A percentile compares a stretch with the other conserved stretches of the same genome.
Evolutionary conservation across 53 echinoderm and acorn worm species (phyloP).

Genomic region (Apostichopus leukothele): DNA sequence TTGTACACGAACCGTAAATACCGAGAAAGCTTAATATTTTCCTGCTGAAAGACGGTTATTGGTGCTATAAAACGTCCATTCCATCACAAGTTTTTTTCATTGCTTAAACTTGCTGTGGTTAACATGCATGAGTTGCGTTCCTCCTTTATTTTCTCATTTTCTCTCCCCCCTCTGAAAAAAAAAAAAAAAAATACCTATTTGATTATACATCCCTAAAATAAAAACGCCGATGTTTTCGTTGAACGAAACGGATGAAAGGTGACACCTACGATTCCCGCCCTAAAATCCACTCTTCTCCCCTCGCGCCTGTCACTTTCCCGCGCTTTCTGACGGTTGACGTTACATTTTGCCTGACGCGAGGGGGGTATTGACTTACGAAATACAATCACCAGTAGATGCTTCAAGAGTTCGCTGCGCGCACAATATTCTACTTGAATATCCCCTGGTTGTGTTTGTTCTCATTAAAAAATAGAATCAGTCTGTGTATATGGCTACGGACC

Average conservation of each 20-base stretch:
- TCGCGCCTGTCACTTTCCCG: constrained; percentile 56
- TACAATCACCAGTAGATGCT: constrained; percentile 33
- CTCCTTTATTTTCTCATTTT: constrained; percentile 27
- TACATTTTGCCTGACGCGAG: constrained; percentile 50
- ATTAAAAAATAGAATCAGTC: constrained; percentile 43
- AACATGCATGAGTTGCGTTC: constrained; percentile 23
- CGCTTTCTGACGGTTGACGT: constrained; percentile 45
- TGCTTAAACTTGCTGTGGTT: constrained; percentile 9
- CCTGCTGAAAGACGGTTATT: neutral
- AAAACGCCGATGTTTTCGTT: constrained; percentile 36
- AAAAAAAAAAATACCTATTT: constrained; percentile 14
- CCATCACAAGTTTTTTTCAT: constrained; percentile 27
- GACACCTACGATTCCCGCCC: constrained; percentile 55
- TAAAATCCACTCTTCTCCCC: constrained; percentile 49
- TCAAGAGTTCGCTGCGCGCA: constrained; percentile 45
- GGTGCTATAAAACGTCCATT: neutral
- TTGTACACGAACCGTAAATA: too few relatives aligned
- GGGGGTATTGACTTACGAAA: constrained; percentile 50
- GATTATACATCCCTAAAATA: constrained; percentile 32
- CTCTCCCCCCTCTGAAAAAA: neutral
- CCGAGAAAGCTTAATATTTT: too few relatives aligned
- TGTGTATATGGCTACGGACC: neutral
- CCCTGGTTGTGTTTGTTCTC: constrained; percentile 23
- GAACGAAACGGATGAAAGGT: constrained; percentile 47
- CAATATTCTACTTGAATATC: constrained; percentile 41